Evolutionary conservation across 2,888 invertebrate species (phyloP), one percentile per base, ranked within the genome.

Genomic region (Philonicus albiceps): DNA sequence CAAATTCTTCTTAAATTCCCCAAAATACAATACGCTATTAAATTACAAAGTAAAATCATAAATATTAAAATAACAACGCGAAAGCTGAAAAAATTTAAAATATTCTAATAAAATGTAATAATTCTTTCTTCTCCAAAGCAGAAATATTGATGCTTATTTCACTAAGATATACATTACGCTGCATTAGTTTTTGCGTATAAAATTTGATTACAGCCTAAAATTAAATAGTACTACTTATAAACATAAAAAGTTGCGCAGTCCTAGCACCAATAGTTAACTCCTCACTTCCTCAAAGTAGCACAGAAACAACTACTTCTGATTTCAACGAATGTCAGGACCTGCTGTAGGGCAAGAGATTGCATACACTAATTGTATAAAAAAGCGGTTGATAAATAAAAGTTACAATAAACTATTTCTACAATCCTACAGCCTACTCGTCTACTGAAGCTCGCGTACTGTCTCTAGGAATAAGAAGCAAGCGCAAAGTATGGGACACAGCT

Each of bases 401-500:
- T 64, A 64, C 11, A 64, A 64, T 11, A 3, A 64, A 64, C 5
- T 49, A 49, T 5, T 64, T 64, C 64, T 43, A 78, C 78, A 43
- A n/a, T 19, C 81, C 40, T 64, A 83, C 64, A 30, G 49, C 43
- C 43, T 78, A 78, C 78, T 78, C 16, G 13, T 49, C 78, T 78
- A 43, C 78, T 16, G 27, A 78, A 49, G 78, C 78, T 49, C 64
- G 55, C 55, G 64, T 64, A 19, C 19, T 27, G 64, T 19, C 64
- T 78, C 43, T 37, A 78, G 31, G 49, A 40, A 11, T 64, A 64
- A 53, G 19, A 40, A 84, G 73, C 64, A 84, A 84, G 72, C 55
- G 30, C 72, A 73, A 72, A 73, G 34, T n/a, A 64, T 53, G 55
- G 40, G 78, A 27, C 64, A 83, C 31, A 83, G 19, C 27, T 16